Conservation (phyloP, 2,113 vertebrate genomes). For the Mustela lutreola region DNA sequence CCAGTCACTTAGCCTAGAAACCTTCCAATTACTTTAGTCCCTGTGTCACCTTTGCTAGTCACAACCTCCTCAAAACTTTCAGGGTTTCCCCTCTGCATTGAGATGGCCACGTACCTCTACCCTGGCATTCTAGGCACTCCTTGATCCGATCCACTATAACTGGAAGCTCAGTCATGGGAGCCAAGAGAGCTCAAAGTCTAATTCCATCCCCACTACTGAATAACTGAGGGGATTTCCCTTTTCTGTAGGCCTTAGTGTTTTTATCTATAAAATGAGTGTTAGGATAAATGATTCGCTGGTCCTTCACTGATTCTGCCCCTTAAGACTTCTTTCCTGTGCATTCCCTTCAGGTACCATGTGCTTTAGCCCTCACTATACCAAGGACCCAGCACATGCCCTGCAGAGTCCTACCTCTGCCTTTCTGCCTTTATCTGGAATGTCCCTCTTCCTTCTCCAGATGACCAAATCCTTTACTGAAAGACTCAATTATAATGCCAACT, state of each 20-base stretch:
- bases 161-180: background rate
- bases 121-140: background rate
- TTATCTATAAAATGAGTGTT: background rate
- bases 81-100: background rate
- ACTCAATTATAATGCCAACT: background rate
- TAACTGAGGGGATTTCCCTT: background rate
- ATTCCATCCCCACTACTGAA: background rate
- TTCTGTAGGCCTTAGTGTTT: background rate
- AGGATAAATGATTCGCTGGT: background rate
- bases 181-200: background rate
- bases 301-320: background rate
- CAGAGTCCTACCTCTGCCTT: background rate
- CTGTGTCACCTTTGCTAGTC: background rate
- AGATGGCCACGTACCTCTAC: background rate
- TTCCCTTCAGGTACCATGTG: background rate
- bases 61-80: background rate
- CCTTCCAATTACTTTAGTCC: background rate
- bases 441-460: background rate
- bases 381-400: background rate
- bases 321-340: background rate
- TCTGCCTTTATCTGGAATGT: constrained; percentile 8
- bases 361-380: background rate
- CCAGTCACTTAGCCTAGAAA: constrained; percentile 17
- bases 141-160: background rate
- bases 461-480: background rate